Percentiles rank a stretch among this genome's conserved stretches.
These are phyloP conservation scores for Falco cherrug DNA, from an alignment of 2,797 vertebrate genomes.

Conservation along the genomic window DNA sequence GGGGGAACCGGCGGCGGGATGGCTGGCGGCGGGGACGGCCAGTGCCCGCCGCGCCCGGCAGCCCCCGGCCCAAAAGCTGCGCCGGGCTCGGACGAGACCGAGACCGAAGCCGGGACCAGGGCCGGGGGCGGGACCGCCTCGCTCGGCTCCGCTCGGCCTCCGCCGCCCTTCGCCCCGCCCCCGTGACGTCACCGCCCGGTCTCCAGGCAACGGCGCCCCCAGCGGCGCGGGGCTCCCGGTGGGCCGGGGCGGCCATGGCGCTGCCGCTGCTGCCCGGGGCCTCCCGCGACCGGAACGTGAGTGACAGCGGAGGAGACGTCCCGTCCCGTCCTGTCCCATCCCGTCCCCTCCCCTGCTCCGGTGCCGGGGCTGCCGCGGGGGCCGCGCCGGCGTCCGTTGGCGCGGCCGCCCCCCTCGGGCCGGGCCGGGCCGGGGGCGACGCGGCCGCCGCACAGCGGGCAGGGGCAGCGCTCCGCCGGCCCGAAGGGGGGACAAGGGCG, in stretches of 20 bases:
- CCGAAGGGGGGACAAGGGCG: too few relatives aligned
- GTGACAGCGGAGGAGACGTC: conserved; percentile 35
- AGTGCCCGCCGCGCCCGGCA: background rate
- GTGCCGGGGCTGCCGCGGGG: background rate
- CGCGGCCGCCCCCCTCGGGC: too few relatives aligned
- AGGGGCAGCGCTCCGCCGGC: too few relatives aligned
- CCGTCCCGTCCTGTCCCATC: background rate
- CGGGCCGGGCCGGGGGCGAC: background rate
- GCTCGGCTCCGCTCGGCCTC: fast-evolving
- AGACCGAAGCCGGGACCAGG: too few relatives aligned
- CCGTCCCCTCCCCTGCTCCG: background rate
- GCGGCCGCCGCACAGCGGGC: too few relatives aligned
- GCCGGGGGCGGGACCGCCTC: too few relatives aligned
- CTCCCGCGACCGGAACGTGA: conserved; percentile 80
- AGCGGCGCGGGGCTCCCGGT: background rate
- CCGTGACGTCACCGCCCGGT: background rate
- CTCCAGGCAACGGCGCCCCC: conserved; percentile 55
- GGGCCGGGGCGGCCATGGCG: conserved; percentile 71
- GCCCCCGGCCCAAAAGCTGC: too few relatives aligned
- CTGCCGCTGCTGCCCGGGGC: conserved; percentile 83
- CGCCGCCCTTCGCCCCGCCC: background rate
- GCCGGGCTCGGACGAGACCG: too few relatives aligned
- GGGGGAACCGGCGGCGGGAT: too few relatives aligned
- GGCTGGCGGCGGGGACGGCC: too few relatives aligned
- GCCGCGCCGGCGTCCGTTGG: background rate